phyloP scores from a whole-genome alignment of 2,113 vertebrate genomes.

The Sphyrna mokarran region DNA sequence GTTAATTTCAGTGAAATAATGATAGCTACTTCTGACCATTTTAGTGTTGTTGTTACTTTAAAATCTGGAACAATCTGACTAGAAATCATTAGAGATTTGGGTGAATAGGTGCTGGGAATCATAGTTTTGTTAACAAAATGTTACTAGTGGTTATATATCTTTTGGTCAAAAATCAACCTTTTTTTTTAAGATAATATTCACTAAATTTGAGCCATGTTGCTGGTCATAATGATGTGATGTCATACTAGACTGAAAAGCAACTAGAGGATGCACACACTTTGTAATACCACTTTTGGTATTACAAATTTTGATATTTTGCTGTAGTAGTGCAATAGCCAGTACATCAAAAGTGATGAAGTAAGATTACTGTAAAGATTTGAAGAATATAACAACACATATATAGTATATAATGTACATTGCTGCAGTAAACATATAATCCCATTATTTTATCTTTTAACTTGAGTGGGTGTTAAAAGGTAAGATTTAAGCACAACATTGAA shows the following conservation, averaged over 20 bases:
- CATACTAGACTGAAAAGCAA: constrained; percentile 1
- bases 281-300: not conserved
- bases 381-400: not conserved
- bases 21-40: not conserved
- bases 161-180: not conserved
- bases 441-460: not conserved
- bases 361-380: not conserved
- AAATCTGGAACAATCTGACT: not conserved
- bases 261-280: not conserved
- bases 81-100: not conserved
- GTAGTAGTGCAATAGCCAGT: not conserved
- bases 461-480: not conserved
- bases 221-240: constrained; percentile 35
- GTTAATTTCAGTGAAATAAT: not conserved
- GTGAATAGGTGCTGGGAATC: not conserved
- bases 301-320: not conserved
- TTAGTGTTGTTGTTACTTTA: not conserved
- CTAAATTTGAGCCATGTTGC: constrained; percentile 3
- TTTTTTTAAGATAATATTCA: not conserved
- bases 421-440: not conserved
- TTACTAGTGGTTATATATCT: not conserved
- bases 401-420: too few species aligned
- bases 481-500: not conserved
- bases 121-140: not conserved
- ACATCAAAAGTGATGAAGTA: not conserved